Evolutionary conservation across 2,888 invertebrate species (phyloP), one percentile per base, ranked within the genome.

Genomic region (Rotaria sp.): DNA sequence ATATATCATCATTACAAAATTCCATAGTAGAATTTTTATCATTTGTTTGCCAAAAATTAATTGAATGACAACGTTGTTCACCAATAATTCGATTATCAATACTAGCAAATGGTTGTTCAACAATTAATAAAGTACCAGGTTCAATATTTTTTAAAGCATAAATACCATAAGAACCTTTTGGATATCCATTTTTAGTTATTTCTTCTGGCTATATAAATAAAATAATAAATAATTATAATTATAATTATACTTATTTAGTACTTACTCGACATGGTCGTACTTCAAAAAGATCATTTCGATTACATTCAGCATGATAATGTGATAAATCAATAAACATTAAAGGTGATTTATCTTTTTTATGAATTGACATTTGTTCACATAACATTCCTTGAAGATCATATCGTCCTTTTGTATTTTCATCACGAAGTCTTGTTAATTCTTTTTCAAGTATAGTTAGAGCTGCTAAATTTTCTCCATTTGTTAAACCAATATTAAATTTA

Each of bases 81-180:
- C 8, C 7, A 35, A 15, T 35, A 35, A 67, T 8, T 15, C 67
- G 35, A 67, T 67, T 67, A 35, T 67, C 67, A 38, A 67, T 67
- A 67, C 67, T 67, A 35, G 67, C 67, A 67, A 67, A 67, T 67
- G 67, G 67, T 35, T 67, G 67, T 35, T 67, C 67, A 35, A 67
- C 67, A 67, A 67, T 18, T 35, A 67, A 38, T 67, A 67, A 35
- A 67, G 67, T 67, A 35, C 67, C 35, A 5, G 21, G 18, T 67
- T 67, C 67, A 35, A 67, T 30, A 35, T 67, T 30, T 67, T 67
- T 67, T 1, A 67, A 35, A 35, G 67, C 67, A 38, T 67, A 67
- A 18, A 67, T 35, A 21, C 67, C 67, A 67, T 67, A 67, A 35
- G 67, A 67, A 67, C 35, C 35, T 67, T 67, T 67, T 26, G 67